Evolutionary conservation across 2,888 invertebrate genomes (phyloP).

Genomic region (Lithophane socia): DNA sequence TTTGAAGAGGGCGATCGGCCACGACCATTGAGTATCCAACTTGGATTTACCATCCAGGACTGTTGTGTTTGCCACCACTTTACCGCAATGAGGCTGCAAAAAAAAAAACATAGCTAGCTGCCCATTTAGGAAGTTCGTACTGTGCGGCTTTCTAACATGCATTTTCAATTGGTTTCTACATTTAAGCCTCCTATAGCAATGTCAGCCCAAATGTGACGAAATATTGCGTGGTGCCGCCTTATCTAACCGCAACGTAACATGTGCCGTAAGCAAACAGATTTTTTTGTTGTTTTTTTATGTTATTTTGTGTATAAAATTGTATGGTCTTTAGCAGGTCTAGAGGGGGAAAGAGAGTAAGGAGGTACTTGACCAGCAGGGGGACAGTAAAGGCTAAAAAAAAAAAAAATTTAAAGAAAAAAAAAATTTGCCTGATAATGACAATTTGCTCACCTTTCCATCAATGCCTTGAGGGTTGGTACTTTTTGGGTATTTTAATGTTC

Average conservation of each 20-base stretch:
- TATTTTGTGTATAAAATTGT: no score
- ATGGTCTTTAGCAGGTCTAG: no score
- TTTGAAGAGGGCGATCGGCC: slow-evolving; percentile 91
- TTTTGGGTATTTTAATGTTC: not conserved
- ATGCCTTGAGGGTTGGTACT: slow-evolving; percentile 5
- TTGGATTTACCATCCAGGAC: slow-evolving; percentile 8
- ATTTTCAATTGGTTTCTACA: not conserved
- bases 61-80: not conserved
- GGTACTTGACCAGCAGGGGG: no score
- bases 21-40: slow-evolving; percentile 87
- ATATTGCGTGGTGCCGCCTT: not conserved
- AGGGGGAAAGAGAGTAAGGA: no score
- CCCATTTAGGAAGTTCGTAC: not conserved
- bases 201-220: not conserved
- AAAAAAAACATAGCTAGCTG: not conserved
- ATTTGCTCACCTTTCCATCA: slow-evolving; percentile 25
- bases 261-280: not conserved
- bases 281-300: no score
- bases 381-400: no score
- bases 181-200: not conserved
- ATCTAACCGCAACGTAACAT: not conserved
- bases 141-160: not conserved
- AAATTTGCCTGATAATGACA: not conserved
- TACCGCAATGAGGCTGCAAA: slow-evolving; percentile 30
- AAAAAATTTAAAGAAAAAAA: not conserved